A percentile compares a stretch with the other conserved stretches of the same genome.
Evolutionary conservation across 2,113 vertebrate species (phyloP).

Genomic region (Dipodomys ordii): DNA sequence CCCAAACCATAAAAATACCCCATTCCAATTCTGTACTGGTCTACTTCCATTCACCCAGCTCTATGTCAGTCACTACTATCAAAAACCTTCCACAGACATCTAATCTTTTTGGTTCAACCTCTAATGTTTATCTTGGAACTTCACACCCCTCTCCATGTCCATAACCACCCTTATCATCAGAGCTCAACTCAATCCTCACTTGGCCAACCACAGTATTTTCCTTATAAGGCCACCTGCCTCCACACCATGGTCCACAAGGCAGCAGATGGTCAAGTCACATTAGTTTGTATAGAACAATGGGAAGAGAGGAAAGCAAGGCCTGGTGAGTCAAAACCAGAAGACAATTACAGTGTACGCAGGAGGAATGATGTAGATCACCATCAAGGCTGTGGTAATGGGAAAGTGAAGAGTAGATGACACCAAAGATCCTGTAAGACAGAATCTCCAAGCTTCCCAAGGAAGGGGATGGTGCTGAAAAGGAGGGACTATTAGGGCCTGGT

Average conservation of each 20-base stretch:
- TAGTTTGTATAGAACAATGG: neutral
- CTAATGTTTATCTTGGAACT: neutral
- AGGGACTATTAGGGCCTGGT: neutral
- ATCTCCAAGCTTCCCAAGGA: neutral
- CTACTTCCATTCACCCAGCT: neutral
- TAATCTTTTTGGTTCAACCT: neutral
- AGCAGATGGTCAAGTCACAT: fast-evolving
- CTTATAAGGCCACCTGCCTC: no score
- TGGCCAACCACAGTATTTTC: no score
- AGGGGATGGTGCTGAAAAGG: neutral
- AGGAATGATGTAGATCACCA: neutral
- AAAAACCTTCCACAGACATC: neutral
- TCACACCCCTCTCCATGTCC: neutral
- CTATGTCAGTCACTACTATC: neutral
- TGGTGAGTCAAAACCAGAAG: neutral
- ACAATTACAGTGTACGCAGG: neutral
- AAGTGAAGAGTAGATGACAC: neutral
- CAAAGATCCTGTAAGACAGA: neutral
- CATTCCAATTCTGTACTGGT: neutral
- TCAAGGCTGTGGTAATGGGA: fast-evolving
- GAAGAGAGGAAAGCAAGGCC: neutral
- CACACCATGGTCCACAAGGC: neutral
- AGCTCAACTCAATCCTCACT: neutral
- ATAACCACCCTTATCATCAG: neutral
- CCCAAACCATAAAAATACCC: neutral